Conservation (phyloP, 2,888 invertebrate species). For the Cyrtodaria siliqua region DNA sequence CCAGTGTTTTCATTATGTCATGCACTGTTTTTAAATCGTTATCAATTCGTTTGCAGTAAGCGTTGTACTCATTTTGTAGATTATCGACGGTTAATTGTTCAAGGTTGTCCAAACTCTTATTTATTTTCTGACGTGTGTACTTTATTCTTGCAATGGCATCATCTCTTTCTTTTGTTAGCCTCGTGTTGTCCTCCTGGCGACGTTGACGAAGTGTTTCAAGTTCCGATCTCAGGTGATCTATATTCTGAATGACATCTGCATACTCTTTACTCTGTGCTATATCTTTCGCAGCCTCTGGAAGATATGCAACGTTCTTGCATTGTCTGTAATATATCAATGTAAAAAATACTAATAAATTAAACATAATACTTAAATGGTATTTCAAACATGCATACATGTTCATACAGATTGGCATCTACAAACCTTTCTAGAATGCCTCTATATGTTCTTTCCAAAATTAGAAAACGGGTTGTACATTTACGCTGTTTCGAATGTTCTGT, state of each 20-base stretch:
- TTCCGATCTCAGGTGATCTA: conserved; percentile 38
- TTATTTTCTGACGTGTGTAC: conserved; percentile 15
- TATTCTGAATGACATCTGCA: conserved; percentile 18
- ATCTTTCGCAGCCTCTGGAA: conserved; percentile 28
- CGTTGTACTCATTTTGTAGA: conserved; percentile 28
- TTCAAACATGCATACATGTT: too few species aligned
- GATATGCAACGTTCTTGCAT: conserved; percentile 32
- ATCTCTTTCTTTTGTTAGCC: conserved; percentile 30
- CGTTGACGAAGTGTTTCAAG: conserved; percentile 24
- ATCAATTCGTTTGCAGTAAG: conserved; percentile 31
- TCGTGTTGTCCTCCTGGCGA: conserved; percentile 28
- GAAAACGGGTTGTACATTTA: too few species aligned
- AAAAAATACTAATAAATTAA: too few species aligned
- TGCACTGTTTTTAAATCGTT: conserved; percentile 1
- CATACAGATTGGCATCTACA: too few species aligned
- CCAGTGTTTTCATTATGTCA: conserved; percentile 12
- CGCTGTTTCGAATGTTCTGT: too few species aligned
- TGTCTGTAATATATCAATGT: conserved; percentile 9
- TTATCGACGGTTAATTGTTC: conserved; percentile 24
- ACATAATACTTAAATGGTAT: too few species aligned
- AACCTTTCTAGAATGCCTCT: too few species aligned
- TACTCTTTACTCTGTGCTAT: conserved; percentile 37
- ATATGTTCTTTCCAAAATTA: too few species aligned
- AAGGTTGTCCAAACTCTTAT: conserved; percentile 25
- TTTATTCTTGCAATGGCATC: conserved; percentile 24